Base-by-base conservation (phyloP, 53 echinoderm and acorn worm species). In the Paracentrotus lividus region DNA sequence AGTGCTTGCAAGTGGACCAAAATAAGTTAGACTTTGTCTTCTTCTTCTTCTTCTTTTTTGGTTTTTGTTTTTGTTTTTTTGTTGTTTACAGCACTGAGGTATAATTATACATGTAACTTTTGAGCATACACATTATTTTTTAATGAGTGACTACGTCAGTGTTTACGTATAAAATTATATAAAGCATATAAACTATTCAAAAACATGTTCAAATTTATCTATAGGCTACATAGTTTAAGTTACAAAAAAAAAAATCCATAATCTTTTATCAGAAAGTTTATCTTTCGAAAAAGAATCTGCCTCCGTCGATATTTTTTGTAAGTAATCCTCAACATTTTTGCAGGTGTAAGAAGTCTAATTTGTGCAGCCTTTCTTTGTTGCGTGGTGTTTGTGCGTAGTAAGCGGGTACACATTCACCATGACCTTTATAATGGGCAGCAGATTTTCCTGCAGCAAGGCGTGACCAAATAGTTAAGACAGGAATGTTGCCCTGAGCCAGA, bases 261-360 rank as follows among this genome's bases (percentile, higher is more conserved):
- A 61, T 64, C 9, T 29, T 0, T 64, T 27, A 29, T 1, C 14
- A 72, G 33, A 7, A 72, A 36, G 49, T 85, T n/a, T n/a, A n/a
- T n/a, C 53, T 53, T 14, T 3, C 6, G 23, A 85, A 49, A 31
- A 7, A 31, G 32, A 49, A 49, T 27, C 49, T 49, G 47, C 5
- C 26, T 0, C 14, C 5, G 49, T 0, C 14, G 42, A 7, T 24
- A 15, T 42, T 78, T 43, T 29, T 64, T 14, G 20, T 36, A 20
- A 72, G 72, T 85, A 49, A 49, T 72, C 40, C 72, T 88, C 88
- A 20, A 12, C 47, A 66, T 56, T 32, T 90, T 72, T 91, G 91
- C 91, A 91, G 91, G 91, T 91, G 91, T 91, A 91, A 91, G 91
- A 91, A 91, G 91, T 49, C 91, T 53, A 91, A 91, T 91, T 91